Evolutionary conservation across 2,797 vertebrate genomes (phyloP).

Genomic region (Pyrocephalus nanus): DNA sequence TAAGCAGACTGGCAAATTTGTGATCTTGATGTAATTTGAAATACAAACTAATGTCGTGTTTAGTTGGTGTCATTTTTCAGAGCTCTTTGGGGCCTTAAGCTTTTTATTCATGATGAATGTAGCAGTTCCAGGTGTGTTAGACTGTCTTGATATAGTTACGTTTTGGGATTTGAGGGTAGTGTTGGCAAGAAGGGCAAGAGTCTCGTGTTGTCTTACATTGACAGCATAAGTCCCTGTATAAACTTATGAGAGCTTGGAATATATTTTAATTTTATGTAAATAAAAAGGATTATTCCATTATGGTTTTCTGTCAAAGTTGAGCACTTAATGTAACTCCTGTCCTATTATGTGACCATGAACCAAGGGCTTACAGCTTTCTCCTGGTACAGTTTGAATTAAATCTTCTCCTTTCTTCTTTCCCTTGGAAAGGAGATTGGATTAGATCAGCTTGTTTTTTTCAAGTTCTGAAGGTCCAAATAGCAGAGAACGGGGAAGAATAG

Average conservation of each 20-base stretch:
- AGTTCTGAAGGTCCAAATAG: neutral
- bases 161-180: neutral
- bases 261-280: neutral
- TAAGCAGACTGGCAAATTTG: neutral
- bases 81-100: neutral
- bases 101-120: neutral
- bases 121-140: neutral
- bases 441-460: neutral
- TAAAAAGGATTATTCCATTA: neutral
- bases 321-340: neutral
- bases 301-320: neutral
- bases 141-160: accelerated
- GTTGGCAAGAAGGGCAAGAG: neutral
- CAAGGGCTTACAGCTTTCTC: neutral
- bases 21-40: neutral
- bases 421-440: neutral
- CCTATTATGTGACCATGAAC: neutral
- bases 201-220: neutral
- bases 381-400: neutral
- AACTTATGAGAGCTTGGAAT: neutral
- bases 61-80: neutral
- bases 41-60: neutral
- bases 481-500: neutral
- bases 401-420: neutral
- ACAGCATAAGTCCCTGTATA: neutral